Evolutionary conservation across 2,888 invertebrate species (phyloP).

Genomic region (Agrilus cyanescens): DNA sequence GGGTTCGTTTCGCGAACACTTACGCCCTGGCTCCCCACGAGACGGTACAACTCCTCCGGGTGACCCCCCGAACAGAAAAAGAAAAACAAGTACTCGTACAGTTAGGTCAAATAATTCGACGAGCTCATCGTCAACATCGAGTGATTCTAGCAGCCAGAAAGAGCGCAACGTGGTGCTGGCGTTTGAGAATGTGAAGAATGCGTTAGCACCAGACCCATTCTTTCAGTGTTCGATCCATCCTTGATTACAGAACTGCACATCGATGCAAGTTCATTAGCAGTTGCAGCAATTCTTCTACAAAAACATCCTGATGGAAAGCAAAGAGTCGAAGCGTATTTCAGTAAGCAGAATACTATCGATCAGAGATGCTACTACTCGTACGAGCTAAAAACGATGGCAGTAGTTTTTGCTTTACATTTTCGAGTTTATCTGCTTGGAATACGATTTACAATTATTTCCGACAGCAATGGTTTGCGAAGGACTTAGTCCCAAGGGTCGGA

Average conservation of each 20-base stretch:
- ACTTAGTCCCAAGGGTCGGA: constrained; percentile 6
- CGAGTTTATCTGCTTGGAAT: constrained; percentile 6
- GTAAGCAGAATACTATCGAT: constrained; percentile 13
- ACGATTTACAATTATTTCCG: constrained; percentile 15
- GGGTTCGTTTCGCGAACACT: no score
- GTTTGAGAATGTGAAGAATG: constrained; percentile 4
- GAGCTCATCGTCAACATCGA: no score
- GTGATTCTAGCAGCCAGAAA: constrained; percentile 1
- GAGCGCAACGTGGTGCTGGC: constrained; percentile 8
- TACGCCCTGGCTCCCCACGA: no score
- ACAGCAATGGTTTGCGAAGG: constrained; percentile 14
- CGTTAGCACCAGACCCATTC: constrained; percentile 8
- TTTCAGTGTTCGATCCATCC: constrained; percentile 10
- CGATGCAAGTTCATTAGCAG: constrained; percentile 7
- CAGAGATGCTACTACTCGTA: constrained; percentile 12
- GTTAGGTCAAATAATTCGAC: no score
- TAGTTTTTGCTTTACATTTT: constrained; percentile 5
- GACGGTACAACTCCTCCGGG: no score
- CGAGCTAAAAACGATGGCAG: constrained; percentile 14
- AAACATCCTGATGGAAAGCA: not conserved
- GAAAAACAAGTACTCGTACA: no score
- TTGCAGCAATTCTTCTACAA: constrained; percentile 1
- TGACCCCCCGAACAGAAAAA: no score
- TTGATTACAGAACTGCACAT: constrained; percentile 13
- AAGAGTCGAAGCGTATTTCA: constrained; percentile 13